Evolutionary conservation across 2,113 vertebrate genomes (phyloP).

Genomic region (Colius striatus): DNA sequence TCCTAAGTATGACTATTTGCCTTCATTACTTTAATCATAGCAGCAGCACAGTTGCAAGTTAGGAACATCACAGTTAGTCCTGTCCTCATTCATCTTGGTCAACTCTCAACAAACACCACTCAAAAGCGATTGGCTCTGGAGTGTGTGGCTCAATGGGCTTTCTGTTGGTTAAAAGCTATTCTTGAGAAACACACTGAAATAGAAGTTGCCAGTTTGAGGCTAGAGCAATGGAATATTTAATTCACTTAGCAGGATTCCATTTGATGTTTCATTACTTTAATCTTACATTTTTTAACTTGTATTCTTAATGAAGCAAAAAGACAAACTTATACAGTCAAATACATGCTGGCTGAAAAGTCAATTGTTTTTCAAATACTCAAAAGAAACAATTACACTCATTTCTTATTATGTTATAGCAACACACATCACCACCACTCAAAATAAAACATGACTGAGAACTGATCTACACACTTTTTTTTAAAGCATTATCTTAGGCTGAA

Average conservation of each 20-base stretch:
- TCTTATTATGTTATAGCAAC: not conserved
- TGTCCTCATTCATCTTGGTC: not conserved
- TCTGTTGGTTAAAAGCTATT: not conserved
- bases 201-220: not conserved
- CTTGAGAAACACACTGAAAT: not conserved
- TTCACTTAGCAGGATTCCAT: not conserved
- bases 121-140: not conserved
- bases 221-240: not conserved
- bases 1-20: not conserved
- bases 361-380: not conserved
- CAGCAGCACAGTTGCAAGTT: not conserved
- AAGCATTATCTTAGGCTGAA: not conserved
- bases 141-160: not conserved
- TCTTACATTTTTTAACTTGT: not conserved
- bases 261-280: not conserved
- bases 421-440: not conserved
- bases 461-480: not conserved
- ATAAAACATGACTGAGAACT: not conserved
- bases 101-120: not conserved
- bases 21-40: not conserved
- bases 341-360: not conserved
- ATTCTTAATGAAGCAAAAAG: not conserved
- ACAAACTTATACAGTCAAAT: not conserved
- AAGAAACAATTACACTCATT: not conserved
- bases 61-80: not conserved